Evolutionary conservation across 2,797 vertebrate species (phyloP).

Genomic region (Melanotaenia trifasciata): DNA sequence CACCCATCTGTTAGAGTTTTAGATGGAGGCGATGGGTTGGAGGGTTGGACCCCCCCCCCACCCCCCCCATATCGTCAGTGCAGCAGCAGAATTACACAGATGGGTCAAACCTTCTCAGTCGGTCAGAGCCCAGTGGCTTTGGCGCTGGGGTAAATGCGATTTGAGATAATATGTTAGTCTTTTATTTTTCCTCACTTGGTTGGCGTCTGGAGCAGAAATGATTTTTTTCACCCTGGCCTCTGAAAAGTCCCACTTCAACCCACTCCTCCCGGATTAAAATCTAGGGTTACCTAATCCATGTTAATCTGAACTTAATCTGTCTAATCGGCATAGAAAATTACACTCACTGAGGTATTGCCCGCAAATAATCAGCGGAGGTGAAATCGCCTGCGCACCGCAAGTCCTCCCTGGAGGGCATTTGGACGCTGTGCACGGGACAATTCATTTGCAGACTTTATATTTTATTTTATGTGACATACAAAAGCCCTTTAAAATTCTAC

Average conservation of each 20-base stretch:
- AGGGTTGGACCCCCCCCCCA: slow-evolving; percentile 52
- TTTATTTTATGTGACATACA: slow-evolving; percentile 6
- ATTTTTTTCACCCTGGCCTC: slow-evolving; percentile 29
- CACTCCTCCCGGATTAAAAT: slow-evolving; percentile 72
- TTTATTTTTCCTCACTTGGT: slow-evolving; percentile 26
- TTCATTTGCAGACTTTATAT: slow-evolving; percentile 37
- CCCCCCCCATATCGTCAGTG: slow-evolving; percentile 43
- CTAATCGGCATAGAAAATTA: slow-evolving; percentile 76
- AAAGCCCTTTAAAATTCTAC: slow-evolving; percentile 21
- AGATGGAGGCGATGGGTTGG: slow-evolving; percentile 31
- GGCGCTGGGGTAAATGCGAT: slow-evolving; percentile 32
- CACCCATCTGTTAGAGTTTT: slow-evolving; percentile 57
- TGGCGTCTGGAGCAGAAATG: slow-evolving; percentile 31
- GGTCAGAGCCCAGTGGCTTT: slow-evolving; percentile 24
- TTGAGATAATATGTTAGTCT: slow-evolving; percentile 38
- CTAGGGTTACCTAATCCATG: slow-evolving; percentile 77
- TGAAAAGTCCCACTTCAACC: slow-evolving; percentile 58
- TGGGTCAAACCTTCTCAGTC: slow-evolving; percentile 54
- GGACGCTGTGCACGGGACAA: slow-evolving; percentile 42
- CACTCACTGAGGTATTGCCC: slow-evolving; percentile 61
- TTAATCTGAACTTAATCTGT: slow-evolving; percentile 81
- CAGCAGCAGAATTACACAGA: slow-evolving; percentile 50
- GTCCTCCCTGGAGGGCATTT: slow-evolving; percentile 62
- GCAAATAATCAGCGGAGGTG: slow-evolving; percentile 71
- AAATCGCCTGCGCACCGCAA: slow-evolving; percentile 50